These are phyloP conservation scores for Drosophila buzzatii DNA, from an alignment of 2,888 invertebrate species.

Conservation along the genomic window DNA sequence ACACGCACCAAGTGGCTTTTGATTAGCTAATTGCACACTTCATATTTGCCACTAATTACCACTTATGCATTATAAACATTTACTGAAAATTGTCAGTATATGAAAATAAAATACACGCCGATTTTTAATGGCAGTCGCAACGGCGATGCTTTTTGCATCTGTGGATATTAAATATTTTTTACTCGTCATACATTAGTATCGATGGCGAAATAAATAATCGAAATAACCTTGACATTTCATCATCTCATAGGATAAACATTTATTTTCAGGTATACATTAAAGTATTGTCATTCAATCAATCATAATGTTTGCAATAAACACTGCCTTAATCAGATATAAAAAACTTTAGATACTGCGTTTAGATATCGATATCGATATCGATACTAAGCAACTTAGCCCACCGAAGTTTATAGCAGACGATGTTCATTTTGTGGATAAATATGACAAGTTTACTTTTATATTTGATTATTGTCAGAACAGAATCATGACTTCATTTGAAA, in stretches of 20 bases:
- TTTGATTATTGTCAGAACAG: constrained; percentile 8
- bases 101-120: not conserved
- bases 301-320: too few relatives aligned
- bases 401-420: not conserved
- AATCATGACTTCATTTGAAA: not conserved
- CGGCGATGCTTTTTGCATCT: not conserved
- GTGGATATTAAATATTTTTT: too few relatives aligned
- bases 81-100: not conserved
- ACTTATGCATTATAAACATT: not conserved
- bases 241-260: too few relatives aligned
- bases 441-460: not conserved
- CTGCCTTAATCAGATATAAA: not conserved
- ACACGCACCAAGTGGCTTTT: not conserved
- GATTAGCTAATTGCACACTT: constrained; percentile 29
- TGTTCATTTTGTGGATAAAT: not conserved
- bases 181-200: not conserved
- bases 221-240: not conserved
- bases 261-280: too few relatives aligned
- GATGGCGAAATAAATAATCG: not conserved
- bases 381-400: not conserved
- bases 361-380: not conserved
- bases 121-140: not conserved
- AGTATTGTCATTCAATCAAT: too few relatives aligned
- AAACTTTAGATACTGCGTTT: not conserved
- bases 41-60: constrained; percentile 5